A percentile compares a stretch with the other conserved stretches of the same genome.
These are phyloP conservation scores for Ashinkailepas kermadecensis DNA, from an alignment of 2,888 invertebrate species.

Conservation along the genomic window DNA sequence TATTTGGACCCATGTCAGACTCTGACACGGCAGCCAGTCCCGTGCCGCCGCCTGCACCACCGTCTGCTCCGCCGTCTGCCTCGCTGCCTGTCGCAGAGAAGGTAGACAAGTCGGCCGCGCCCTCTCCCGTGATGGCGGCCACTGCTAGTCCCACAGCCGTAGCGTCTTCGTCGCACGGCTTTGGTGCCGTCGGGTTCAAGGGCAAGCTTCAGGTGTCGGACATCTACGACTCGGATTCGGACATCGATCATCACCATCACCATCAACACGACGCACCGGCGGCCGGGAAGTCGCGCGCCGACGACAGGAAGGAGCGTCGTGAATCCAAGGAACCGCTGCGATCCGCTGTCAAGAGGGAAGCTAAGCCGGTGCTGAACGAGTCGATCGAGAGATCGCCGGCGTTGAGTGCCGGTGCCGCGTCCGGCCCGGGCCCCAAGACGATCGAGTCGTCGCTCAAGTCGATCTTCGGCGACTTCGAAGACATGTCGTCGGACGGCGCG, in stretches of 20 bases:
- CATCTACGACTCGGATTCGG: constrained; percentile 50
- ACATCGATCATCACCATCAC: background rate
- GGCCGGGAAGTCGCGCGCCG: background rate
- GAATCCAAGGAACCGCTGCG: background rate
- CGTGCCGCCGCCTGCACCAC: background rate
- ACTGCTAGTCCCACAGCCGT: background rate
- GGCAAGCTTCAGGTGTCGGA: constrained; percentile 40
- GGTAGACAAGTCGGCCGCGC: background rate
- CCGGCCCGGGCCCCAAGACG: background rate
- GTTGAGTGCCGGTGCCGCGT: background rate
- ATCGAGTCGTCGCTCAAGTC: constrained; percentile 8
- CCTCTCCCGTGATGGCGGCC: background rate
- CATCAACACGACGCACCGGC: background rate
- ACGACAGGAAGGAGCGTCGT: background rate
- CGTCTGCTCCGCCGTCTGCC: background rate
- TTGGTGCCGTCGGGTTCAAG: background rate
- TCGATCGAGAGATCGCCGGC: background rate
- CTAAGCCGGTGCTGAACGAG: background rate
- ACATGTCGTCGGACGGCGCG: constrained; percentile 24
- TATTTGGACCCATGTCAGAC: constrained; percentile 77
- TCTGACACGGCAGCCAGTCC: constrained; percentile 2
- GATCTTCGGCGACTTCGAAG: constrained; percentile 22
- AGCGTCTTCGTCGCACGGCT: background rate
- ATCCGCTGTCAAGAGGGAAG: background rate
- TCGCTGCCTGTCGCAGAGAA: background rate